Base-by-base conservation (phyloP, 1,140 invertebrate genomes). In the Meteorus sp. region DNA sequence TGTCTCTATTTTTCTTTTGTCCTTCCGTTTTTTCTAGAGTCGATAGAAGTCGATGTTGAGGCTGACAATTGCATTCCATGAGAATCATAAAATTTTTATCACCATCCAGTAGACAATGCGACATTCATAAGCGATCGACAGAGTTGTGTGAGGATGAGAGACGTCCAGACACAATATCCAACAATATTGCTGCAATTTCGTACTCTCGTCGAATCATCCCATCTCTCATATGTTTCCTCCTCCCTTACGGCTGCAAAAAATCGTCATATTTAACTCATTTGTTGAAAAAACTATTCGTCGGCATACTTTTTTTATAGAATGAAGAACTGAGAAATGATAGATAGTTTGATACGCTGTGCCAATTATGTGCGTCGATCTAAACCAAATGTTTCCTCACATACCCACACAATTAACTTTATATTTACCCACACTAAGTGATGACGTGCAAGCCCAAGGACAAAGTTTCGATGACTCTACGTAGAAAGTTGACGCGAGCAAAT, bases 1-100 rank as follows among this genome's bases (percentile, higher is more conserved):
- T 23, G 7, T 19, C 11, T 19, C 17, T 17, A 22, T 45, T 45
- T 13, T 45, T 1, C 1, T 2, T 17, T 45, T 45, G 45, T 48
- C 11, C 23, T 6, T 27, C n/a, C 6, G 9, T n/a, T 25, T n/a
- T 48, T 25, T 48, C 11, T 48, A 25, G 7, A 45, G 31, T 33
- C 8, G 44, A 57, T 48, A 22, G 45, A 57, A 33, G 44, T 48
- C 31, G 44, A 45, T 45, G 9, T 44, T 19, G 22, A 23, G n/a
- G 37, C n/a, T 48, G 13, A 47, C 41, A 56, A 44, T 56, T 17
- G 41, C 41, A 56, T 56, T 56, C 27, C 25, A 11, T n/a, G 43
- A 20, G 41, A 22, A 17, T 56, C 43, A 17, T 47, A n/a, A 47
- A 56, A 56, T 56, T 56, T 56, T 56, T 56, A 56, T 56, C 31